phyloP scores from a whole-genome alignment of 2,113 vertebrate species.

The Irena cyanogastra region DNA sequence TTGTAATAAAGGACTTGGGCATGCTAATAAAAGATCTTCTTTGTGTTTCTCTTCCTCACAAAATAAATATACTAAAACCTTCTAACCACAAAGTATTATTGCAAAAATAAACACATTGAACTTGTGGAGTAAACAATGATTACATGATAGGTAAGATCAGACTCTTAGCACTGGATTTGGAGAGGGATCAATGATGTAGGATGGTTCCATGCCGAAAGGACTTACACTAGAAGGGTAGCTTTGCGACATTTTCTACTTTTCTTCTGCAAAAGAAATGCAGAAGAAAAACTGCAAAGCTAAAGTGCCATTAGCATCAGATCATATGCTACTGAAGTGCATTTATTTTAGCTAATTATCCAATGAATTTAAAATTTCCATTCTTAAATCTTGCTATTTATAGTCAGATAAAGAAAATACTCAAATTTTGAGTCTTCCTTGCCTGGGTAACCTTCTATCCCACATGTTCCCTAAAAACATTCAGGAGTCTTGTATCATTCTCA shows the following conservation, averaged over 20 bases:
- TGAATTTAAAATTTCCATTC: background rate
- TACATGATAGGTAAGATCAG: background rate
- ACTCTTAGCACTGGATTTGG: background rate
- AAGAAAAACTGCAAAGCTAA: background rate
- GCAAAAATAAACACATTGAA: background rate
- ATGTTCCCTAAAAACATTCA: background rate
- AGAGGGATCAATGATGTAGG: background rate
- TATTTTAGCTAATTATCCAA: background rate
- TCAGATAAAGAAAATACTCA: background rate
- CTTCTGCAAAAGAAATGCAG: background rate
- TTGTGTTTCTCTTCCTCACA: background rate
- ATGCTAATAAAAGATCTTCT: background rate
- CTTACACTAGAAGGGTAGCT: background rate
- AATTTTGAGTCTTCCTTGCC: background rate
- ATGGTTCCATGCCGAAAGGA: background rate
- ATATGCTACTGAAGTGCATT: background rate
- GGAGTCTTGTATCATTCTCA: background rate
- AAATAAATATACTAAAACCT: background rate
- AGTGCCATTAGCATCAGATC: background rate
- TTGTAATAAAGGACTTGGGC: background rate
- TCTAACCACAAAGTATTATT: background rate
- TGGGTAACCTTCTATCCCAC: background rate
- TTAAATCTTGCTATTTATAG: background rate
- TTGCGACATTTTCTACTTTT: background rate
- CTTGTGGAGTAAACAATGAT: background rate